A percentile compares a stretch with the other conserved stretches of the same genome.
phyloP scores from a whole-genome alignment of 2,113 vertebrate species.

The Pogonocichla stellata region DNA sequence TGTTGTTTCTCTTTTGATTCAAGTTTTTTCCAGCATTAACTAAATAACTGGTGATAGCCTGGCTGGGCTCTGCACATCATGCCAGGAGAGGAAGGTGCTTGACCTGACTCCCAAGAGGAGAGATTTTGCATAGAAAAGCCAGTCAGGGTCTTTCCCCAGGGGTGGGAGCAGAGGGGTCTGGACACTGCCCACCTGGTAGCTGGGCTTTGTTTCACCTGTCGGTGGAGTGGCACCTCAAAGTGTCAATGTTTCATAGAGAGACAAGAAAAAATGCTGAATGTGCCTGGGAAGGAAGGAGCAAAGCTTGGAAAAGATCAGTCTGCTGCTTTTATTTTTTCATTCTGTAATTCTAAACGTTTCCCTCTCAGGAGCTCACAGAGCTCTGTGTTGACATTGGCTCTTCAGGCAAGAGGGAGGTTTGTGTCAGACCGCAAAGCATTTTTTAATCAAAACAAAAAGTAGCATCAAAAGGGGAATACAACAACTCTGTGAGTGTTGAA shows the following conservation, averaged over 20 bases:
- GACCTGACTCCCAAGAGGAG: neutral
- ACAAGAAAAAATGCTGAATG: neutral
- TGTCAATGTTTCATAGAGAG: neutral
- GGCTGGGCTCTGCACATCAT: accelerated
- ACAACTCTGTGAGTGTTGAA: neutral
- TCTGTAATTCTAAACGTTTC: neutral
- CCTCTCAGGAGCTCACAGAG: neutral
- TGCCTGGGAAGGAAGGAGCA: neutral
- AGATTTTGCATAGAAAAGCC: neutral
- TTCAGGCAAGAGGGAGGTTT: neutral
- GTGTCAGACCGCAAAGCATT: neutral
- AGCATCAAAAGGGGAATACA: neutral
- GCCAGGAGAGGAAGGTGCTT: neutral
- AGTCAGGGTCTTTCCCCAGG: neutral
- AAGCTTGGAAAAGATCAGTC: neutral
- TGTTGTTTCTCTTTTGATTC: neutral
- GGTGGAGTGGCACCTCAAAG: neutral
- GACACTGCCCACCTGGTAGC: neutral
- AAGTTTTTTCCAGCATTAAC: neutral
- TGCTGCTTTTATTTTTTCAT: neutral
- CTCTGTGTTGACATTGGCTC: constrained; percentile 23
- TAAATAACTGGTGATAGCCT: neutral
- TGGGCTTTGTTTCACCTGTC: neutral
- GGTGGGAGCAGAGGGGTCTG: neutral
- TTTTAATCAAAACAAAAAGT: neutral